Evolutionary conservation across 2,888 invertebrate genomes (phyloP).

Genomic region (Anoplius nigerrimus): DNA sequence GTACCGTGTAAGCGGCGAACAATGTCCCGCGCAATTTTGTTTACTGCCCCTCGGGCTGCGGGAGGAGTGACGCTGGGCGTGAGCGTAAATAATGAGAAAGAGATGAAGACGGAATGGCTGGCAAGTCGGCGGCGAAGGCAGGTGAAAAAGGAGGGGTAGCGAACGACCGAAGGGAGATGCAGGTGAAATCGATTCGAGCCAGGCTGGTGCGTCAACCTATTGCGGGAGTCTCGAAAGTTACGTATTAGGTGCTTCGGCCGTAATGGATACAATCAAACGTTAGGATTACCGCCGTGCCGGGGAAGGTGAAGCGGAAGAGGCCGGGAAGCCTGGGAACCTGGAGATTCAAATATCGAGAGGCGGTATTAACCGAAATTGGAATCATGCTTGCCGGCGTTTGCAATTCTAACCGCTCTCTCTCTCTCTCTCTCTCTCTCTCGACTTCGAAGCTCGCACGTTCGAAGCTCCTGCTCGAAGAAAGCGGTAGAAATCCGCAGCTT

Average conservation of each 20-base stretch:
- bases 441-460: too few species aligned
- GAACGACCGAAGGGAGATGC: constrained; percentile 33
- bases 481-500: too few species aligned
- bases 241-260: constrained; percentile 61
- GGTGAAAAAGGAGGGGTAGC: constrained; percentile 4
- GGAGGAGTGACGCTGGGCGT: background rate
- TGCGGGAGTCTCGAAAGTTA: constrained; percentile 59
- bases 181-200: constrained; percentile 53
- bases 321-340: constrained; percentile 3
- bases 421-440: background rate
- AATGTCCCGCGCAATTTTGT: too few species aligned
- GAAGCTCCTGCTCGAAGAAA: too few species aligned
- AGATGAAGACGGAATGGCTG: background rate
- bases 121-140: background rate
- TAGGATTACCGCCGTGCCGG: constrained; percentile 61
- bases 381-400: too few species aligned
- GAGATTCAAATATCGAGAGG: background rate
- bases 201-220: constrained; percentile 52
- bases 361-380: too few species aligned
- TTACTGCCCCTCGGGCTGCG: too few species aligned
- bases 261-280: constrained; percentile 68
- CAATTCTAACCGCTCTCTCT: background rate
- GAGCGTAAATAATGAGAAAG: constrained; percentile 1
- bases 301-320: constrained; percentile 10
- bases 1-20: background rate